phyloP scores from a whole-genome alignment of 1,140 invertebrate species.

The Helicoverpa armigera region DNA sequence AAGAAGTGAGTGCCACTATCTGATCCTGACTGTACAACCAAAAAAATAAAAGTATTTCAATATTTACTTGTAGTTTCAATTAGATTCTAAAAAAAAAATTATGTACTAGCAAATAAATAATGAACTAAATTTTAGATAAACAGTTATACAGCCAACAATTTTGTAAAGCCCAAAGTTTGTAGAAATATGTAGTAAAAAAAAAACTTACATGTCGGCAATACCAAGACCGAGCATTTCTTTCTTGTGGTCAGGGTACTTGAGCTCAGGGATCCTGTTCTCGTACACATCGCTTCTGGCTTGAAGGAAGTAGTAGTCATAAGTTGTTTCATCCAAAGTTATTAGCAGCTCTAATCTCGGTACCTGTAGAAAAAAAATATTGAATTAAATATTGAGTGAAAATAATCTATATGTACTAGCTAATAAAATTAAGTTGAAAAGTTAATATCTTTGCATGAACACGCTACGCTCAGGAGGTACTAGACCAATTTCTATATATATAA shows the following conservation, averaged over 20 bases:
- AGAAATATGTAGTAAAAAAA: neutral
- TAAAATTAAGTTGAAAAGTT: too few species aligned
- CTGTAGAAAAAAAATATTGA: constrained; percentile 56
- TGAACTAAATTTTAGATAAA: too few species aligned
- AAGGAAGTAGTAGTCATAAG: constrained; percentile 95
- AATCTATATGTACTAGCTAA: too few species aligned
- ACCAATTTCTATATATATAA: too few species aligned
- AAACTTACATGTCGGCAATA: constrained; percentile 94
- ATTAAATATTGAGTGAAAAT: neutral
- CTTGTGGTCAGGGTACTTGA: constrained; percentile 91
- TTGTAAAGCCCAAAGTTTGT: too few species aligned
- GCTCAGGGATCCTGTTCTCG: constrained; percentile 92
- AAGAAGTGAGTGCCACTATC: too few species aligned
- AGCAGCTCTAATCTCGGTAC: constrained; percentile 88
- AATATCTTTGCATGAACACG: too few species aligned
- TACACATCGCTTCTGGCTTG: constrained; percentile 94
- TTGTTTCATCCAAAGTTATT: constrained; percentile 89
- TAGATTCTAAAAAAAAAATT: too few species aligned
- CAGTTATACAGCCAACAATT: neutral
- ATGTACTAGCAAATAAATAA: too few species aligned
- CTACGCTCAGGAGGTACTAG: too few species aligned
- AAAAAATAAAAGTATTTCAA: neutral
- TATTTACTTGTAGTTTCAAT: too few species aligned
- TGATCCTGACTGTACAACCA: neutral
- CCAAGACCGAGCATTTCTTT: constrained; percentile 92